Percentiles rank a stretch among this genome's conserved stretches.
Conservation (phyloP, 2,797 vertebrate genomes). For the Betta splendens region DNA sequence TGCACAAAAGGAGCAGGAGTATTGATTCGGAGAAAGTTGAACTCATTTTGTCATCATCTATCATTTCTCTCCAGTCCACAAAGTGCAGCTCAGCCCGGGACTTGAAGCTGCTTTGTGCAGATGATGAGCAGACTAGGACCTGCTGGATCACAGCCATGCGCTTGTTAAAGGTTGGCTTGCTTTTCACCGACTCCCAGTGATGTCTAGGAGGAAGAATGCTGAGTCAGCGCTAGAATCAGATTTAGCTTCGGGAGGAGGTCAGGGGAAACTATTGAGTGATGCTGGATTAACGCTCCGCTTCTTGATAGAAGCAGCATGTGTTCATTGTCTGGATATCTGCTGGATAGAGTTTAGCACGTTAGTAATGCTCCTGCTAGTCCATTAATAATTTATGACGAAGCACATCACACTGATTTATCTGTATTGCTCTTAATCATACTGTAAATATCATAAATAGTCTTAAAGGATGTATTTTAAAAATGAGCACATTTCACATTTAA, state of each 20-base stretch:
- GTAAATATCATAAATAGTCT: too few relatives aligned
- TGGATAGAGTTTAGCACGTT: slow-evolving; percentile 44
- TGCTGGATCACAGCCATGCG: slow-evolving; percentile 98
- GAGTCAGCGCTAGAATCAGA: slow-evolving; percentile 63
- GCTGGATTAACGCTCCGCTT: slow-evolving; percentile 55
- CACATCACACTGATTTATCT: slow-evolving; percentile 12
- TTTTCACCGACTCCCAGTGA: slow-evolving; percentile 54
- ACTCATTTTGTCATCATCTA: slow-evolving; percentile 28
- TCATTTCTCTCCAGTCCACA: slow-evolving; percentile 84
- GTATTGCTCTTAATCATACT: slow-evolving; percentile 8
- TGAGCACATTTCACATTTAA: slow-evolving; percentile 3
- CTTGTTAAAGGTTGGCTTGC: slow-evolving; percentile 90
- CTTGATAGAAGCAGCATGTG: slow-evolving; percentile 59
- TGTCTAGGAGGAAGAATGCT: slow-evolving; percentile 56
- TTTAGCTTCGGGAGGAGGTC: slow-evolving; percentile 60
- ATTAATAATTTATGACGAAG: slow-evolving; percentile 40
- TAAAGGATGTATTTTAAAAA: slow-evolving; percentile 1
- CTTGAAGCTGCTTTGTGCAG: slow-evolving; percentile 96
- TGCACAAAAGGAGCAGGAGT: slow-evolving; percentile 17
- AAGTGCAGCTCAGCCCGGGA: slow-evolving; percentile 90
- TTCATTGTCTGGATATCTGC: slow-evolving; percentile 60
- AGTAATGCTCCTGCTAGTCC: slow-evolving; percentile 26
- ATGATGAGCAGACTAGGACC: slow-evolving; percentile 92
- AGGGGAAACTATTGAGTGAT: slow-evolving; percentile 58
- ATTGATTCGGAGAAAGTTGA: slow-evolving; percentile 30